Evolutionary conservation across 2,888 invertebrate genomes (phyloP).

Genomic region (Thalpophila matura): DNA sequence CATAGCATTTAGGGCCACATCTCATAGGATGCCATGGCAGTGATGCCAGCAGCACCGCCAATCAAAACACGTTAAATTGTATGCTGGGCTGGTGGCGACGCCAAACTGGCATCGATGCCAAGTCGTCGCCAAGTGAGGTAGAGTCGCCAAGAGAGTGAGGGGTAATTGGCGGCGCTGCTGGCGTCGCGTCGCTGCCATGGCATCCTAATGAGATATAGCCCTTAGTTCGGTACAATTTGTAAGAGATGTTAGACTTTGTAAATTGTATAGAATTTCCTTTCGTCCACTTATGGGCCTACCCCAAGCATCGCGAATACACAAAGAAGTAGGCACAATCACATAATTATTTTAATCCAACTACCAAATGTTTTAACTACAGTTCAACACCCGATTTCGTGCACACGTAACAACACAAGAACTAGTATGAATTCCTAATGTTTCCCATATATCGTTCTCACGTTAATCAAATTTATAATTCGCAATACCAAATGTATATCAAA

Average conservation of each 20-base stretch:
- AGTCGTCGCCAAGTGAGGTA: too few relatives aligned
- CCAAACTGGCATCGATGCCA: too few relatives aligned
- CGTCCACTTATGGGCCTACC: too few relatives aligned
- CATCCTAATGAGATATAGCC: too few relatives aligned
- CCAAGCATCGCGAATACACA: too few relatives aligned
- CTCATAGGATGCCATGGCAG: too few relatives aligned
- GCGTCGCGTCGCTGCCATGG: too few relatives aligned
- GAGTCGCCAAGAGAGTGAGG: too few relatives aligned
- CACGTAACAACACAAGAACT: constrained; percentile 41
- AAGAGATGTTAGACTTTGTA: constrained; percentile 6
- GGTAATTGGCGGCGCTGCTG: too few relatives aligned
- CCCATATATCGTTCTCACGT: constrained; percentile 82
- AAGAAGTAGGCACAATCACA: background rate
- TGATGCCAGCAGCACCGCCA: too few relatives aligned
- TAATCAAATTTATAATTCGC: constrained; percentile 84
- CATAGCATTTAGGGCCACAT: constrained; percentile 33
- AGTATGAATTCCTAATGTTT: constrained; percentile 64
- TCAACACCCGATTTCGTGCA: constrained; percentile 55
- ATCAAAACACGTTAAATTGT: too few relatives aligned
- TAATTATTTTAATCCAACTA: constrained; percentile 5
- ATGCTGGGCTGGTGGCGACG: too few relatives aligned
- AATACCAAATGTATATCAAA: constrained; percentile 81
- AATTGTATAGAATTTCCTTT: constrained; percentile 26
- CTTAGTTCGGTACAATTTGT: constrained; percentile 23
- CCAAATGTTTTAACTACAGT: constrained; percentile 33